phyloP scores from a whole-genome alignment of 1,140 invertebrate genomes.

The Apis dorsata region DNA sequence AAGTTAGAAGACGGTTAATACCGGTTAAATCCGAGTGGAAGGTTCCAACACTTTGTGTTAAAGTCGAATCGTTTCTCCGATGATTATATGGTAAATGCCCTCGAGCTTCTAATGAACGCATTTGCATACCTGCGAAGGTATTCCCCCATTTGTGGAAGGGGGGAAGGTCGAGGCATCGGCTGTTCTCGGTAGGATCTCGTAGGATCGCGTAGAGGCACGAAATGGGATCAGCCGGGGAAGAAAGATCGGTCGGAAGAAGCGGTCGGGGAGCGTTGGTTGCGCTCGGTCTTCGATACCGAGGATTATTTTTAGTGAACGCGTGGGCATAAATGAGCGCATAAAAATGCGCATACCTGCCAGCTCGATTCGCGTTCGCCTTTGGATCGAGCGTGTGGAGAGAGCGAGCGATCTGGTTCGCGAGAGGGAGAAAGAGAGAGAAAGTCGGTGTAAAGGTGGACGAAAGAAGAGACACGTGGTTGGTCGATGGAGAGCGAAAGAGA shows the following conservation, averaged over 20 bases:
- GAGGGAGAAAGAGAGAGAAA: constrained; percentile 31
- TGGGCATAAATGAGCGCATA: constrained; percentile 71
- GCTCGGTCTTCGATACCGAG: constrained; percentile 59
- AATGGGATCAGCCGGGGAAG: constrained; percentile 49
- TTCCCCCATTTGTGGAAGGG: background rate
- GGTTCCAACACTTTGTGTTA: background rate
- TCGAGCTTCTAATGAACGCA: background rate
- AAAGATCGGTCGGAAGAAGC: constrained; percentile 25
- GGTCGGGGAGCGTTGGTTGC: constrained; percentile 54
- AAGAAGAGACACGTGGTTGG: constrained; percentile 5
- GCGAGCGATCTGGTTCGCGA: background rate
- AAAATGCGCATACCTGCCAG: constrained; percentile 70
- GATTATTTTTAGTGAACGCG: constrained; percentile 71
- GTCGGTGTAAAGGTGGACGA: constrained; percentile 40
- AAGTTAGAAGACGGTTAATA: background rate
- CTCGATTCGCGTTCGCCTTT: constrained; percentile 56
- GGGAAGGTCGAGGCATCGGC: background rate
- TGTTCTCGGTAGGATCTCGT: background rate
- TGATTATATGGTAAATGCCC: background rate
- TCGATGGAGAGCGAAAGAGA: constrained; percentile 35
- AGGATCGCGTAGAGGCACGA: constrained; percentile 3
- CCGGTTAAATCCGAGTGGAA: background rate
- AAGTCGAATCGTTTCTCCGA: background rate
- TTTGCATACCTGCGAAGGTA: background rate
- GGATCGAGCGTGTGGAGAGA: constrained; percentile 43